Base-by-base conservation (phyloP, 1,140 invertebrate species). In the Pomacea maculata region DNA sequence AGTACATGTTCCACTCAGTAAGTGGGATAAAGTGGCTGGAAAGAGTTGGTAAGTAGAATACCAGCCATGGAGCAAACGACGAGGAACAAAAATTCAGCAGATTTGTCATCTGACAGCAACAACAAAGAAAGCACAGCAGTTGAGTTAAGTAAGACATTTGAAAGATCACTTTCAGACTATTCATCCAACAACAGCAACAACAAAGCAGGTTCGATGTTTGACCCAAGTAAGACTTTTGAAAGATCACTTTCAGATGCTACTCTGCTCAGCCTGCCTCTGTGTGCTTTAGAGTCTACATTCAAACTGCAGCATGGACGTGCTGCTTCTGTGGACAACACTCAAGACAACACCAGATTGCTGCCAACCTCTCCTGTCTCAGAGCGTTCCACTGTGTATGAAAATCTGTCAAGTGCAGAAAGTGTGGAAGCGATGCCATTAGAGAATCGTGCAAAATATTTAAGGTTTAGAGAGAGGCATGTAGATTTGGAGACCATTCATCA, bases 111-210 rank as follows among this genome's bases (percentile, higher is more conserved):
- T 61, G 57, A 61, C 15, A 17, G 34, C 34, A 45, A 61, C 57
- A 61, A 61, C 57, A 61, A 17, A 61, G 57, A 11, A 61, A 61
- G 15, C 15, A 61, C 57, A 52, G 54, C 61, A 5, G 86, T 86
- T 84, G 85, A 87, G 80, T 70, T 85, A 34, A 82, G 79, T 19
- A 79, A 80, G 67, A 76, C 82, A 10, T 82, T 86, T 57, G 85
- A 87, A 65, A 61, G 87, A 61, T 86, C 87, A 1, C 82, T 85
- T 70, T 88, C 87, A 10, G 87, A 88, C 74, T 54, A 45, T 19
- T 70, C 77, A 11, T 19, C 70, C 14, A 55, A 57, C 65, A 70
- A n/a, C 54, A 17, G 57, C 15, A 70, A n/a, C 54, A 17, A 17
- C 15, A 61, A 61, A 61, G 57, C 57, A 61, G 15, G 57, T 61